Percentiles rank a stretch among this genome's conserved stretches.
These are phyloP conservation scores for Cheirogaleus major DNA, from an alignment of 2,797 vertebrate species.

Conservation along the genomic window DNA sequence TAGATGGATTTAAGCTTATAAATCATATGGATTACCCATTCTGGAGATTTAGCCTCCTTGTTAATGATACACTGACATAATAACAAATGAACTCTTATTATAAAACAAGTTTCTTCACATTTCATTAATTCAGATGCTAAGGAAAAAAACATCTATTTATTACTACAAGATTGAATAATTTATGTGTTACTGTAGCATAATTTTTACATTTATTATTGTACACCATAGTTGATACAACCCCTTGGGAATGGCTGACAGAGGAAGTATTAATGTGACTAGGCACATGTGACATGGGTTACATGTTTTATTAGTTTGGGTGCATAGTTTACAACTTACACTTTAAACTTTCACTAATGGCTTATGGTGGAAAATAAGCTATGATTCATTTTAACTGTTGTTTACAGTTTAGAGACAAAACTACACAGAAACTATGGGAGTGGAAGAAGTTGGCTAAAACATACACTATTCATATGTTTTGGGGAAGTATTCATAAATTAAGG, in stretches of 20 bases:
- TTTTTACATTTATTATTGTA: not conserved
- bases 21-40: not conserved
- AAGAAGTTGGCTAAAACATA: not conserved
- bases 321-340: not conserved
- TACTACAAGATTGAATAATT: constrained; percentile 33
- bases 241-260: not conserved
- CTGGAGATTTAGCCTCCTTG: not conserved
- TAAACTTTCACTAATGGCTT: not conserved
- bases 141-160: not conserved
- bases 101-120: not conserved
- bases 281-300: not conserved
- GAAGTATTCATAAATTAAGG: not conserved
- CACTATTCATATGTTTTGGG: not conserved
- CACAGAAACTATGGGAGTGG: not conserved
- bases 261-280: not conserved
- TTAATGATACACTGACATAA: not conserved
- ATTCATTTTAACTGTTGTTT: not conserved
- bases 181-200: not conserved
- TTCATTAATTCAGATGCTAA: constrained; percentile 7
- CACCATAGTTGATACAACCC: not conserved
- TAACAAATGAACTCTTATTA: not conserved
- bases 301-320: not conserved
- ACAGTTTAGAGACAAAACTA: not conserved
- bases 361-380: not conserved
- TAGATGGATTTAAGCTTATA: not conserved